Percentiles rank a stretch among this genome's conserved stretches.
Evolutionary conservation across 1,140 invertebrate species (phyloP).

Genomic region (Megalopta genalis): DNA sequence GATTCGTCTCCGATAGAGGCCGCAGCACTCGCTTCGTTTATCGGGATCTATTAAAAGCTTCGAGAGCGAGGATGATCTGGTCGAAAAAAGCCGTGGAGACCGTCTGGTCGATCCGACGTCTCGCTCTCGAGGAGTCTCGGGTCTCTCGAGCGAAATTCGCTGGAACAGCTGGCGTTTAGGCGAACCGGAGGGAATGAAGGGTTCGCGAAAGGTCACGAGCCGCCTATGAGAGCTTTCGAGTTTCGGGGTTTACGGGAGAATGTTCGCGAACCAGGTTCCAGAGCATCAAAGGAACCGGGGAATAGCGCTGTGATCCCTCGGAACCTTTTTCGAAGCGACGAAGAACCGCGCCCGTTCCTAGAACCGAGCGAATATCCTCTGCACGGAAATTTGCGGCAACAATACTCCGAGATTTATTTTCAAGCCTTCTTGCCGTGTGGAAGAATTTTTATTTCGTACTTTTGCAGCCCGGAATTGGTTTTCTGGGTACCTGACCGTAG

Average conservation of each 20-base stretch:
- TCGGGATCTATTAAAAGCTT: constrained; percentile 57
- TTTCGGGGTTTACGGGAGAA: constrained; percentile 8
- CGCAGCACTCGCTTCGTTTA: constrained; percentile 50
- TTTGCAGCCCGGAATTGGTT: too few relatives aligned
- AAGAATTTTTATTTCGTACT: not conserved
- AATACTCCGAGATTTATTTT: too few relatives aligned
- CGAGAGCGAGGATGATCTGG: constrained; percentile 39
- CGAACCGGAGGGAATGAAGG: not conserved
- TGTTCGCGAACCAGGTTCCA: not conserved
- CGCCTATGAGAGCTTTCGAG: constrained; percentile 10
- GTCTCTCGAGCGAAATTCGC: too few relatives aligned
- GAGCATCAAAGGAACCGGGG: too few relatives aligned
- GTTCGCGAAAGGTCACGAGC: not conserved
- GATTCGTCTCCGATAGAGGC: constrained; percentile 46
- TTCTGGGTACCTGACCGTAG: too few relatives aligned
- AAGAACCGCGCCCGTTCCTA: not conserved
- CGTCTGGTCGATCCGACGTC: too few relatives aligned
- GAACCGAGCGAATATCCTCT: too few relatives aligned
- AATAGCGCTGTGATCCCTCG: not conserved
- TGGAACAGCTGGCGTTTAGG: not conserved
- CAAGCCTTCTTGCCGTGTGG: too few relatives aligned
- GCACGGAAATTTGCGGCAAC: not conserved
- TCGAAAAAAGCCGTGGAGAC: too few relatives aligned
- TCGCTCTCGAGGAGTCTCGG: too few relatives aligned
- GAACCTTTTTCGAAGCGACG: constrained; percentile 1